Conservation (phyloP, 2,113 vertebrate species). For the Speoplatyrhinus poulsoni region DNA sequence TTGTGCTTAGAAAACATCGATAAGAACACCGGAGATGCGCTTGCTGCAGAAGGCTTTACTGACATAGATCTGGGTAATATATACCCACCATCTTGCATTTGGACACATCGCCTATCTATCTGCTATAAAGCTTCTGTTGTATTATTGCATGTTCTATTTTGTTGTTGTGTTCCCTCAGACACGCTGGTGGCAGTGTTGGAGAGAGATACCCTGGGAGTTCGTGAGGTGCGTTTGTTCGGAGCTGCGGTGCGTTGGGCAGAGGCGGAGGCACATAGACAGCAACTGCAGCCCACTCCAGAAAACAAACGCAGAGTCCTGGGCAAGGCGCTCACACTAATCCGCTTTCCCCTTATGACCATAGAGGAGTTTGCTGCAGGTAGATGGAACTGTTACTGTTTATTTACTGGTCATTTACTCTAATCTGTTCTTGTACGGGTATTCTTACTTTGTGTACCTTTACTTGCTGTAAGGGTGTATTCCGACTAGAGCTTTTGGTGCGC, state of each 20-base stretch:
- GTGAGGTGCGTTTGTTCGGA: constrained; percentile 91
- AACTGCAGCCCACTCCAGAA: constrained; percentile 89
- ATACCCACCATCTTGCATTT: background rate
- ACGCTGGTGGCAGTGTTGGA: constrained; percentile 94
- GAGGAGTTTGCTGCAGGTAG: constrained; percentile 98
- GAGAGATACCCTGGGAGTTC: constrained; percentile 91
- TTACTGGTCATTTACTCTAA: background rate
- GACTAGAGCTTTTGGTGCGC: too few relatives aligned
- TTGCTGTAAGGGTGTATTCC: too few relatives aligned
- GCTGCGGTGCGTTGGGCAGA: constrained; percentile 94
- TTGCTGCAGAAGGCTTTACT: constrained; percentile 93
- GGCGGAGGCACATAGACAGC: constrained; percentile 92
- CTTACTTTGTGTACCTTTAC: too few relatives aligned
- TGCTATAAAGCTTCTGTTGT: background rate
- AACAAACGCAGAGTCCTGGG: constrained; percentile 92
- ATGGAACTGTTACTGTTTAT: background rate
- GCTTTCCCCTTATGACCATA: constrained; percentile 97
- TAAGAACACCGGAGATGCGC: constrained; percentile 93
- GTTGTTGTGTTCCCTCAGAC: constrained; percentile 72
- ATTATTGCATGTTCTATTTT: background rate
- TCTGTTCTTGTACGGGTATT: too few relatives aligned
- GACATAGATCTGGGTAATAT: constrained; percentile 90
- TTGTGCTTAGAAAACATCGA: constrained; percentile 96
- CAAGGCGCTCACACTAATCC: constrained; percentile 91
- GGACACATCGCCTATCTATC: background rate